Evolutionary conservation across 2,888 invertebrate species (phyloP).

Genomic region (Carcina quercana): DNA sequence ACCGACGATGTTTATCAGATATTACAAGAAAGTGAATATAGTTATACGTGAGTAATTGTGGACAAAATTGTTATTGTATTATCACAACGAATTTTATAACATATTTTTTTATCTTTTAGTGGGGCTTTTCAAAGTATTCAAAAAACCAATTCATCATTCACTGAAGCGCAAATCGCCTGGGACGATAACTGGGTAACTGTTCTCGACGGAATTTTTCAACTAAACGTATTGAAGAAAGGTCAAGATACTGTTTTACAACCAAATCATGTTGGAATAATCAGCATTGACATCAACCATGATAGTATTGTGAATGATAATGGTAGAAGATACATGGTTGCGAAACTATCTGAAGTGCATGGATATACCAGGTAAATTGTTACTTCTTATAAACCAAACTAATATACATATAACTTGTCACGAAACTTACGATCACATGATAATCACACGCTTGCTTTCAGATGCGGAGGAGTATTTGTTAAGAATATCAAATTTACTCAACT

Average conservation of each 20-base stretch:
- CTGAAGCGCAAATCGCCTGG: slow-evolving; percentile 70
- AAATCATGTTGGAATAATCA: slow-evolving; percentile 40
- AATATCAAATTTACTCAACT: background rate
- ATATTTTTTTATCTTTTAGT: slow-evolving; percentile 21
- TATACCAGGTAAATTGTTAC: slow-evolving; percentile 4
- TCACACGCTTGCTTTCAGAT: no score
- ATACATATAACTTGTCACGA: no score
- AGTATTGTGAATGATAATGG: background rate
- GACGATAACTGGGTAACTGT: slow-evolving; percentile 85
- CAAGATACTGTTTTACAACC: slow-evolving; percentile 77
- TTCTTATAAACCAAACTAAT: no score
- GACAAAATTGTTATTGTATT: slow-evolving; percentile 13
- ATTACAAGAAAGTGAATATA: slow-evolving; percentile 27
- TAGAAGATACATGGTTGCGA: background rate
- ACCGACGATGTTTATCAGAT: slow-evolving; percentile 32
- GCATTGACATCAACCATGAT: slow-evolving; percentile 27
- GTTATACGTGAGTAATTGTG: slow-evolving; percentile 30
- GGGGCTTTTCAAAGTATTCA: slow-evolving; percentile 35
- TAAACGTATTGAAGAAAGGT: slow-evolving; percentile 76
- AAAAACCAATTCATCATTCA: slow-evolving; percentile 25
- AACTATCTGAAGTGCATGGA: background rate
- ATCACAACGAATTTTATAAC: background rate
- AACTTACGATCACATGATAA: no score
- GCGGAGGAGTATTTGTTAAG: background rate
- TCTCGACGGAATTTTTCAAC: slow-evolving; percentile 88